A percentile compares a stretch with the other conserved stretches of the same genome.
These are phyloP conservation scores for Helicoverpa assulta DNA, from an alignment of 2,888 invertebrate genomes.

Conservation along the genomic window DNA sequence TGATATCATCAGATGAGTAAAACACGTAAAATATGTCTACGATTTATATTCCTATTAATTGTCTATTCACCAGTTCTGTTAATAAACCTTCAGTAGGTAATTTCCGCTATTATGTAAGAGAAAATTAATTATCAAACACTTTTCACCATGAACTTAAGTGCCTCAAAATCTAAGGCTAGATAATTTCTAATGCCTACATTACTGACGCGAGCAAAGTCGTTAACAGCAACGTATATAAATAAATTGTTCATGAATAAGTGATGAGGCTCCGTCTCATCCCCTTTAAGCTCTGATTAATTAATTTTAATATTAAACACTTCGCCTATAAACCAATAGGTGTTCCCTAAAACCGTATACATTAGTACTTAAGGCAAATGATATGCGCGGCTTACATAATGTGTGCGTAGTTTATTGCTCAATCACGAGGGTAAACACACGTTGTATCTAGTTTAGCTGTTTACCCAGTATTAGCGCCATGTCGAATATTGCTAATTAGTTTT, in stretches of 20 bases:
- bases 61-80: no score
- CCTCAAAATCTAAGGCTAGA: neutral
- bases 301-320: slow-evolving; percentile 26
- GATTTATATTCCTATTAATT: no score
- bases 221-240: neutral
- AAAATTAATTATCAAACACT: neutral
- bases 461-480: neutral
- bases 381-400: slow-evolving; percentile 8
- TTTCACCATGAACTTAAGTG: neutral
- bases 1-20: no score
- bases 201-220: neutral
- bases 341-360: slow-evolving; percentile 4
- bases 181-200: neutral
- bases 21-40: no score
- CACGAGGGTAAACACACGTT: slow-evolving; percentile 25
- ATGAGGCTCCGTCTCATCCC: slow-evolving; percentile 4
- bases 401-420: slow-evolving; percentile 19
- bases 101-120: neutral
- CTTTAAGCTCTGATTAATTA: slow-evolving; percentile 19
- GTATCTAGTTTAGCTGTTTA: slow-evolving; percentile 19
- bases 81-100: neutral
- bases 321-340: neutral
- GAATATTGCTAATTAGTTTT: slow-evolving; percentile 1
- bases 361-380: slow-evolving; percentile 17
- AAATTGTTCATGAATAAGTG: slow-evolving; percentile 11